Evolutionary conservation across 2,888 invertebrate species (phyloP), one percentile per base, ranked within the genome.

Genomic region (Pristionchus maxplancki): DNA sequence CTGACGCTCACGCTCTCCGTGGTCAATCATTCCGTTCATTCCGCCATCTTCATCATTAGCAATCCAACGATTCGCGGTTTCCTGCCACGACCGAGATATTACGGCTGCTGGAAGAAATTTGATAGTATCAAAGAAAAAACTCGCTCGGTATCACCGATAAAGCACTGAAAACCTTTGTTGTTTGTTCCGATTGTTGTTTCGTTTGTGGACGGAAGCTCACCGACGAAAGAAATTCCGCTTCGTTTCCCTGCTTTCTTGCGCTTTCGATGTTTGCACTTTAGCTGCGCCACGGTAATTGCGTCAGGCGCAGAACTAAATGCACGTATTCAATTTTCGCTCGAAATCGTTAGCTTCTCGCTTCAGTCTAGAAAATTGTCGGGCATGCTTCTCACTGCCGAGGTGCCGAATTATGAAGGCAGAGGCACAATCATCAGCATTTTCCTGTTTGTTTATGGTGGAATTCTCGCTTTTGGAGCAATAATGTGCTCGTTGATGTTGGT

Each of bases 331-430:
- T n/a, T n/a, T n/a, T n/a, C n/a, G n/a, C n/a, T n/a, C n/a, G n/a
- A n/a, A n/a, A n/a, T n/a, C n/a, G n/a, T n/a, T n/a, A n/a, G n/a
- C 28, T 28, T 20, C 20, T 11, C 20, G 9, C 28, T 28, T 62
- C 62, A 62, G 24, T 62, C 28, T 28, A 11, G 58, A n/a, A 9
- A 24, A 20, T 58, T 20, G 58, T 20, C n/a, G 2, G 58, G 8
- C n/a, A 62, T 62, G 62, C 62, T 62, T 62, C 62, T n/a, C n/a
- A n/a, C n/a, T n/a, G n/a, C 62, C n/a, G 62, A 62, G 24, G 58
- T 28, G 28, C 0, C 28, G 28, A 62, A 24, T 62, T 28, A 4
- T 28, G 62, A 1, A 0, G 11, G 11, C 6, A 62, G n/a, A 28
- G 62, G n/a, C 2, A 62, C 28, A 28, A n/a, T 62, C 62, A 62